Evolutionary conservation across 2,797 vertebrate genomes (phyloP).

Genomic region (Vipera latastei): DNA sequence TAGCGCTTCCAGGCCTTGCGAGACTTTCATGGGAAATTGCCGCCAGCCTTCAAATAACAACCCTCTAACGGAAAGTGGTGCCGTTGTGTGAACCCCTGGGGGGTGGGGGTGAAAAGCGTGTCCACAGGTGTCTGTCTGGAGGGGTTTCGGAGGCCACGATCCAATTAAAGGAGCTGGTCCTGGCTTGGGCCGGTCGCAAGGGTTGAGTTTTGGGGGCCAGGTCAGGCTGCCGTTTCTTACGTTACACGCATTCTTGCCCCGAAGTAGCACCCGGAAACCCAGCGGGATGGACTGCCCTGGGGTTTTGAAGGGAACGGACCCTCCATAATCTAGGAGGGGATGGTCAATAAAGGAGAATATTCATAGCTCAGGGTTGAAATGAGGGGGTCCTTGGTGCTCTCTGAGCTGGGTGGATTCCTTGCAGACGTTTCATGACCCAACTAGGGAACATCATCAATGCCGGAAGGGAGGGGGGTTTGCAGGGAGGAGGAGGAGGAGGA

Average conservation of each 20-base stretch:
- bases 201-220: not conserved
- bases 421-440: too few species aligned
- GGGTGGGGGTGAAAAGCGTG: fast-evolving
- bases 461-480: too few species aligned
- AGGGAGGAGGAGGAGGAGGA: too few species aligned
- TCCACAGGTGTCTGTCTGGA: not conserved
- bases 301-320: not conserved
- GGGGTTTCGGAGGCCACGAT: not conserved
- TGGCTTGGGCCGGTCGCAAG: not conserved
- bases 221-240: not conserved
- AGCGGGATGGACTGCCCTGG: not conserved
- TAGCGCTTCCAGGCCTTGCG: not conserved
- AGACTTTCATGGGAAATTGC: not conserved
- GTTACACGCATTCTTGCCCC: not conserved
- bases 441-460: too few species aligned
- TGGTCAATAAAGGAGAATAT: not conserved
- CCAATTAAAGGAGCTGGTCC: not conserved
- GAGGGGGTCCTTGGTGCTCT: not conserved
- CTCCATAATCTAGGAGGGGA: not conserved
- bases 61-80: not conserved
- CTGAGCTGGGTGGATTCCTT: too few species aligned
- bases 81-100: not conserved
- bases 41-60: not conserved
- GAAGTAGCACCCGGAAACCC: not conserved
- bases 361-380: not conserved